phyloP scores from a whole-genome alignment of 2,888 invertebrate genomes.

The Thera britannica region DNA sequence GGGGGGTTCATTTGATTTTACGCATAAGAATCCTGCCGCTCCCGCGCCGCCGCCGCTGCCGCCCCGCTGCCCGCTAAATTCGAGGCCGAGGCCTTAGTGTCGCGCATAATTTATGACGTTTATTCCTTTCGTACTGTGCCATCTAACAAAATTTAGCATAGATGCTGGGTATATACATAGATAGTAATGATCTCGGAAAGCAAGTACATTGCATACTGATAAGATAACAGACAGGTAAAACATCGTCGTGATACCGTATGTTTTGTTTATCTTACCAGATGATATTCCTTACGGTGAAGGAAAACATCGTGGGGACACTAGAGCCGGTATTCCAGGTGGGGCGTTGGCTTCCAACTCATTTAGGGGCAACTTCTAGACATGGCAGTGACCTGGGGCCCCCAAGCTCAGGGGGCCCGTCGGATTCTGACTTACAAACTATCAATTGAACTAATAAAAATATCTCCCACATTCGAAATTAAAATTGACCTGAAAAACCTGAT shows the following conservation, averaged over 20 bases:
- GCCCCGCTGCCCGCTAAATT: too few species aligned
- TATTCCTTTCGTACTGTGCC: background rate
- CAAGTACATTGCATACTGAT: conserved; percentile 31
- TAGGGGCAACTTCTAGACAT: background rate
- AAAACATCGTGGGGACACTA: background rate
- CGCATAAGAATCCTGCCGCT: too few species aligned
- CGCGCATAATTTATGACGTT: background rate
- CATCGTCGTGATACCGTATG: conserved; percentile 35
- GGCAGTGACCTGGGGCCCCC: too few species aligned
- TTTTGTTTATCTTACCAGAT: conserved; percentile 39
- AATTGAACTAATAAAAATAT: too few species aligned
- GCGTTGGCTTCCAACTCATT: background rate
- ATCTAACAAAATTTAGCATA: conserved; percentile 9
- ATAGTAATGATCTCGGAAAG: conserved; percentile 30
- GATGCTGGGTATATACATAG: conserved; percentile 22
- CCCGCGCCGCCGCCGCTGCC: too few species aligned
- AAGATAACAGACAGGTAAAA: conserved; percentile 38
- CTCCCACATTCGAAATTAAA: too few species aligned
- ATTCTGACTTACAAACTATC: too few species aligned
- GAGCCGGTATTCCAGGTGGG: background rate
- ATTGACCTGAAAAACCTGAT: too few species aligned
- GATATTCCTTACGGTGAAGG: conserved; percentile 18
- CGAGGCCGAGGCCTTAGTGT: too few species aligned
- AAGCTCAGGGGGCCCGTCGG: too few species aligned
- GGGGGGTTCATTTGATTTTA: too few species aligned